A percentile compares a stretch with the other conserved stretches of the same genome.
Evolutionary conservation across 2,888 invertebrate genomes (phyloP).

Genomic region (Agriotes lineatus): DNA sequence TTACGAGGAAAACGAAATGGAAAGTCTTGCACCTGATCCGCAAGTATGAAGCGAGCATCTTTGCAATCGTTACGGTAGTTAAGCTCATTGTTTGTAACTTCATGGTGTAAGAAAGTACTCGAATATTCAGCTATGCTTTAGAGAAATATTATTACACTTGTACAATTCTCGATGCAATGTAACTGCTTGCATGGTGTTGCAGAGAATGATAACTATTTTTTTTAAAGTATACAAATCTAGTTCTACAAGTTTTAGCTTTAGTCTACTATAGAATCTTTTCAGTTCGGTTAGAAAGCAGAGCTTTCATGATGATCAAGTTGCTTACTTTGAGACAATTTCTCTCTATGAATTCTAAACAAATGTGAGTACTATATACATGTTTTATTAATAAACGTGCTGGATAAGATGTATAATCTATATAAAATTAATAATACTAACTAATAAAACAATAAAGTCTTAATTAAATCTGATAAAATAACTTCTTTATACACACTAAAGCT

Average conservation of each 20-base stretch:
- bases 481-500: conserved; percentile 26
- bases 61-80: conserved; percentile 2
- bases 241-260: no score
- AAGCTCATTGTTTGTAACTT: not conserved
- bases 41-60: not conserved
- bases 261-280: no score
- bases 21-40: conserved; percentile 15
- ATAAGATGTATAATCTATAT: conserved; percentile 24
- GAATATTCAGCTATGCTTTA: not conserved
- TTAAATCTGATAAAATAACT: conserved; percentile 7
- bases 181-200: no score
- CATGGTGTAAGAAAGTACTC: conserved; percentile 4
- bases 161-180: no score
- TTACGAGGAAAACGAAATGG: conserved; percentile 21
- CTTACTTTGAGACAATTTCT: no score
- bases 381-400: conserved; percentile 38
- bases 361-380: conserved; percentile 10
- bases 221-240: no score
- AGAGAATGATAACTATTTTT: no score
- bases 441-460: conserved; percentile 35
- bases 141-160: no score
- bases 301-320: no score
- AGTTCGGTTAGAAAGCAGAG: no score
- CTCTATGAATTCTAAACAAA: no score
- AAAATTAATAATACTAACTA: conserved; percentile 38